Evolutionary conservation across 2,888 invertebrate species (phyloP), one percentile per base, ranked within the genome.

Genomic region (Amphipoea lucens): DNA sequence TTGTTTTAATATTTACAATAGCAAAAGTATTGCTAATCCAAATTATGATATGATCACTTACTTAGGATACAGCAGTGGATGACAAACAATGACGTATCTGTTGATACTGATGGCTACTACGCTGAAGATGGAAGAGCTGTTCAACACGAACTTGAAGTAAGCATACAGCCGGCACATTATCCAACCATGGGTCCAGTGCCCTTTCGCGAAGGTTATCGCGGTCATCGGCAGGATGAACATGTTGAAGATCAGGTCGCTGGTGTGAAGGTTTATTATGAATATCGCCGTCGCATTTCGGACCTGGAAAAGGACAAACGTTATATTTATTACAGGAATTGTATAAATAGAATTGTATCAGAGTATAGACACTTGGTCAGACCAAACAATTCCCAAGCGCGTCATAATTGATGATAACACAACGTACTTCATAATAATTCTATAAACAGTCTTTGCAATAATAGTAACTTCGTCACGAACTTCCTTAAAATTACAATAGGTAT

Each of bases 41-140:
- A 57, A 74, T 23, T 36, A 51, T 60, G 12, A 36, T 14, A 65
- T 14, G 0, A 48, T 60, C 17, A 94, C 97, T 97, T 96, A 98
- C 98, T 97, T 98, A 54, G 98, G 97, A 94, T 98, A 98, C 17
- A 98, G 94, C 72, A 97, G 96, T 0, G 98, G 98, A 94, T 98
- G 98, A 57, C 98, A 98, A 83, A 98, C 98, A 97, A 98, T 98
- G 83, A 98, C 97, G 92, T 98, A 98, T 94, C 98, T 97, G 95
- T 98, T 98, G 92, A 98, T 97, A 54, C 98, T 98, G 91, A 98
- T 98, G 77, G 98, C 98, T 63, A 98, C 96, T 12, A 98, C 97
- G n/a, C 98, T 98, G 93, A 98, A 98, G 42, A 98, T 97, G 0
- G 98, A 98, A 1, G 98, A 98, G 3, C 98, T 98, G 57, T 98